Evolutionary conservation across 2,113 vertebrate species (phyloP).

Genomic region (Etheostoma spectabile): DNA sequence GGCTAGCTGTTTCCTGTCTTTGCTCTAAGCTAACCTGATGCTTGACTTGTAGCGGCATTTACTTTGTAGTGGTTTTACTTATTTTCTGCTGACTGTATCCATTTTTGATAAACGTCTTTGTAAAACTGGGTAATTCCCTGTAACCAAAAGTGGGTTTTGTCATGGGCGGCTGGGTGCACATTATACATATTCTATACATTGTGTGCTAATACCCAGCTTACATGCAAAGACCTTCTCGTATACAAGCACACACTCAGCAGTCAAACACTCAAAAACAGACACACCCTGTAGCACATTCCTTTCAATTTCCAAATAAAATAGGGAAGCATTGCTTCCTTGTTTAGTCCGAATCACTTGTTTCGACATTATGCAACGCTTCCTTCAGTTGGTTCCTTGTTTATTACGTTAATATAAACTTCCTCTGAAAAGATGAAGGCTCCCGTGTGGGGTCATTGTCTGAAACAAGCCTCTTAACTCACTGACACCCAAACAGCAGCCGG

Average conservation of each 20-base stretch:
- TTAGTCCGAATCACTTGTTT: constrained; percentile 14
- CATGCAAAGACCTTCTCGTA: not conserved
- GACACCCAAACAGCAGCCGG: not conserved
- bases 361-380: constrained; percentile 48
- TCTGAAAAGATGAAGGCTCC: constrained; percentile 45
- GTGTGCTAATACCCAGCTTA: not conserved
- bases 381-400: constrained; percentile 38
- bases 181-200: not conserved
- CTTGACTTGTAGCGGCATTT: not conserved
- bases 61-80: not conserved
- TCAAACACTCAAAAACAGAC: not conserved
- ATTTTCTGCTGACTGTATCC: not conserved
- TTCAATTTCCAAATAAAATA: constrained; percentile 32
- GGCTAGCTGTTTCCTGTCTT: not conserved
- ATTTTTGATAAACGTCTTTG: not conserved
- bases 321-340: constrained; percentile 58
- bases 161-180: not conserved
- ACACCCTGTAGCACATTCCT: constrained; percentile 52
- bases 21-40: not conserved
- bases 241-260: not conserved
- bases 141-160: not conserved
- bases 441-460: constrained; percentile 17
- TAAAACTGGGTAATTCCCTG: not conserved
- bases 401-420: constrained; percentile 44
- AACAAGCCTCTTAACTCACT: not conserved